Percentiles rank a stretch among this genome's conserved stretches.
These are phyloP conservation scores for Caenorhabditis auriculariae DNA, from an alignment of 2,888 invertebrate genomes.

Conservation along the genomic window DNA sequence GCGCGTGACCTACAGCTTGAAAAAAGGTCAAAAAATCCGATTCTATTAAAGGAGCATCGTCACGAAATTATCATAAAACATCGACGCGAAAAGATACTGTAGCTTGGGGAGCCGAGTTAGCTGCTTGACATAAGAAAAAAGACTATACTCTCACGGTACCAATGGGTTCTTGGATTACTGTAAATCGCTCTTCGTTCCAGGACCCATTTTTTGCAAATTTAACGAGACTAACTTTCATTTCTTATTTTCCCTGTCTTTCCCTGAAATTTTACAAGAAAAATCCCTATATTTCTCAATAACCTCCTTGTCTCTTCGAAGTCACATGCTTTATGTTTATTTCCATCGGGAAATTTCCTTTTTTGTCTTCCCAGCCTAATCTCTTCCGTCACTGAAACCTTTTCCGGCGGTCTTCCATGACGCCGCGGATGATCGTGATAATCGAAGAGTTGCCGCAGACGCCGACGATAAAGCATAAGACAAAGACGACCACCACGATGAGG, in stretches of 20 bases:
- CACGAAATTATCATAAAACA: too few species aligned
- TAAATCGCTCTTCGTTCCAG: too few species aligned
- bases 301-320: background rate
- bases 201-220: background rate
- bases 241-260: background rate
- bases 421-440: constrained; percentile 54
- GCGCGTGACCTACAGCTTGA: too few species aligned
- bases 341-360: background rate
- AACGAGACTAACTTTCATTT: background rate
- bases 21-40: too few species aligned
- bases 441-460: constrained; percentile 59
- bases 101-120: too few species aligned
- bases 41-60: too few species aligned
- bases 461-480: constrained; percentile 55
- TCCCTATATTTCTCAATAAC: background rate
- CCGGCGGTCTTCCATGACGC: constrained; percentile 48
- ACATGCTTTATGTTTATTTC: background rate
- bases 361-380: background rate
- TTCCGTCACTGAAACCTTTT: constrained; percentile 7
- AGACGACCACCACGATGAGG: constrained; percentile 52
- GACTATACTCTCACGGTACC: too few species aligned
- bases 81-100: too few species aligned
- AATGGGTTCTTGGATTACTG: too few species aligned
- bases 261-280: background rate
- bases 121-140: too few species aligned